Base-by-base conservation (phyloP, 2,797 vertebrate species). In the Bufotes viridis region DNA sequence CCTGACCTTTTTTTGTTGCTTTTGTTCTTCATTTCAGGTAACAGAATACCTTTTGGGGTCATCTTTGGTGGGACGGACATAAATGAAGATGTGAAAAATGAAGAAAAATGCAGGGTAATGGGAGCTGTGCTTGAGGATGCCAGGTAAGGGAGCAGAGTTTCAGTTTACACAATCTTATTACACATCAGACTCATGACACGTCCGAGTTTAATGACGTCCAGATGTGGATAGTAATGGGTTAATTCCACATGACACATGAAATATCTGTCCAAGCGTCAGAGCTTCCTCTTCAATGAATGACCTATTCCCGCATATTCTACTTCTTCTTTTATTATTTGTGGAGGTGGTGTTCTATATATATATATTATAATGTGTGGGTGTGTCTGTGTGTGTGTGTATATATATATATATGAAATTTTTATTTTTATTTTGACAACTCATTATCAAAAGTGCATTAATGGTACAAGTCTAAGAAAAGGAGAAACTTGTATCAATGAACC, bases 51-150 rank as follows among this genome's bases (percentile, higher is more conserved):
- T 26, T 99, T 97, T 82, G 98, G 97, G 0, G 91, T 98, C 83
- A 95, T 99, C 92, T 99, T 99, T 91, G 98, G 98, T 5, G 98
- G 98, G 90, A 99, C 98, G 0, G 98, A 99, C 90, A 90, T 99
- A 88, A 99, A 99, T 90, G 98, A 99, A 95, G 98, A 99, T n/a
- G 90, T 95, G 81, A 97, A 95, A 91, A 95, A 96, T 82, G 92
- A 93, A 80, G 95, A 96, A 89, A 99, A 98, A 89, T 91, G 63
- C 79, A 91, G 80, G 58, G 94, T 97, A 76, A 99, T 99, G 98
- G 94, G 96, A 83, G 93, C 94, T 89, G 97, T 98, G 91, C 94
- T 99, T 0, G 92, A 89, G 78, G 96, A 97, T 93, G 97, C 98
- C 94, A 98, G 97, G 98, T 99, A 91, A 20, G 26, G 0, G 29